These are phyloP conservation scores for Eunapius fragilis DNA, from an alignment of 37 sponge, comb jelly and placozoan genomes.

Conservation along the genomic window DNA sequence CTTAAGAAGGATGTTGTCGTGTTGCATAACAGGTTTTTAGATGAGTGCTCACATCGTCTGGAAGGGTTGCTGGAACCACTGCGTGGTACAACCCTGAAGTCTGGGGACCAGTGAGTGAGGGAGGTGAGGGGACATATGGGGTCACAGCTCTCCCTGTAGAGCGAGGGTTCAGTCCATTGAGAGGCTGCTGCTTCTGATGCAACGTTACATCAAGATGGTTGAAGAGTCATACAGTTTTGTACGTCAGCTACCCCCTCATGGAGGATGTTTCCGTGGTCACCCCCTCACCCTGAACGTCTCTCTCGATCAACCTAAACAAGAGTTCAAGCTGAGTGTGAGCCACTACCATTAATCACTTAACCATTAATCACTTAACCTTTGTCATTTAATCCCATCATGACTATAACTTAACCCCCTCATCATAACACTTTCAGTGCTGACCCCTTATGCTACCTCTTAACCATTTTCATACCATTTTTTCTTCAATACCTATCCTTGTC, in stretches of 20 bases:
- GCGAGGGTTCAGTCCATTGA: slow-evolving; percentile 19
- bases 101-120: neutral
- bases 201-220: slow-evolving; percentile 62
- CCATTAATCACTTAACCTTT: neutral
- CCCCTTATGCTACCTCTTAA: too few species aligned
- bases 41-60: slow-evolving; percentile 57
- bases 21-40: slow-evolving; percentile 50
- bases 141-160: neutral
- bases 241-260: slow-evolving; percentile 78
- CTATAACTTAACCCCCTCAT: neutral
- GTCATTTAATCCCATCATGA: neutral
- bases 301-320: slow-evolving; percentile 64
- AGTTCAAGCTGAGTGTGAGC: slow-evolving; percentile 66
- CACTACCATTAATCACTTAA: neutral
- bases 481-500: too few species aligned
- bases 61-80: slow-evolving; percentile 20
- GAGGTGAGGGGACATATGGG: neutral
- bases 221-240: slow-evolving; percentile 65
- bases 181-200: slow-evolving; percentile 51
- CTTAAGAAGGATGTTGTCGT: slow-evolving; percentile 66
- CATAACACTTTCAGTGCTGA: too few species aligned
- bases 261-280: slow-evolving; percentile 81
- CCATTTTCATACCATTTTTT: neutral
- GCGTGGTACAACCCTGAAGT: neutral
- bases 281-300: slow-evolving; percentile 59